phyloP scores from a whole-genome alignment of 2,113 vertebrate genomes.

The Apus apus region DNA sequence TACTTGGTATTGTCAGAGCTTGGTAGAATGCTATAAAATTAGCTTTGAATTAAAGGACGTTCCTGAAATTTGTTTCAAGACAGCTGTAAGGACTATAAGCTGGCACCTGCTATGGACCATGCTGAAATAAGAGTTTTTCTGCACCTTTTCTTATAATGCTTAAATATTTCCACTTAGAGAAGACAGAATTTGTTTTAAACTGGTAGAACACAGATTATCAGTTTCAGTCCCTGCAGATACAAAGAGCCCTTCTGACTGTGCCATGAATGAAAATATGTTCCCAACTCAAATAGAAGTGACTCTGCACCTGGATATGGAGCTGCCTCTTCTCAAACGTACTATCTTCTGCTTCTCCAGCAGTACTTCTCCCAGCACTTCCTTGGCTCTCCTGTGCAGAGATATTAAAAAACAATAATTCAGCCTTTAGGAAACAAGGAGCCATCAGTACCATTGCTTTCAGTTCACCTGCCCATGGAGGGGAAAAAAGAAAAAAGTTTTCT shows the following conservation, averaged over 20 bases:
- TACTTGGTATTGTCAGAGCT: not conserved
- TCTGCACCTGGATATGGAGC: slow-evolving; percentile 4
- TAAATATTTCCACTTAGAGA: not conserved
- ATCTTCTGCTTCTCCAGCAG: not conserved
- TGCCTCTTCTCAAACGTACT: not conserved
- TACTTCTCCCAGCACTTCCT: not conserved
- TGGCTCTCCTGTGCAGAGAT: not conserved
- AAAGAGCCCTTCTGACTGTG: not conserved
- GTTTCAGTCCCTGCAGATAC: not conserved
- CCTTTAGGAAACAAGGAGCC: not conserved
- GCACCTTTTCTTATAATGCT: not conserved
- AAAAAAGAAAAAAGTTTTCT: too few relatives aligned
- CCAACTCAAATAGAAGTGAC: not conserved
- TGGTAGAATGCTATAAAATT: not conserved
- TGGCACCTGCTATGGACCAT: not conserved
- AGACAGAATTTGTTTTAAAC: not conserved
- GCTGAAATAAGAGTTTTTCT: not conserved
- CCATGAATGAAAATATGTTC: not conserved
- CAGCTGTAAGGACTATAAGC: not conserved
- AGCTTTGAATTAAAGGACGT: not conserved
- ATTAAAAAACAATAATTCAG: not conserved
- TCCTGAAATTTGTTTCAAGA: not conserved
- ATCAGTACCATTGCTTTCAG: not conserved
- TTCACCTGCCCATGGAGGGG: too few relatives aligned
- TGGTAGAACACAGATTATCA: not conserved